Evolutionary conservation across 2,113 vertebrate species (phyloP).

Genomic region (Microcebus griseorufus): DNA sequence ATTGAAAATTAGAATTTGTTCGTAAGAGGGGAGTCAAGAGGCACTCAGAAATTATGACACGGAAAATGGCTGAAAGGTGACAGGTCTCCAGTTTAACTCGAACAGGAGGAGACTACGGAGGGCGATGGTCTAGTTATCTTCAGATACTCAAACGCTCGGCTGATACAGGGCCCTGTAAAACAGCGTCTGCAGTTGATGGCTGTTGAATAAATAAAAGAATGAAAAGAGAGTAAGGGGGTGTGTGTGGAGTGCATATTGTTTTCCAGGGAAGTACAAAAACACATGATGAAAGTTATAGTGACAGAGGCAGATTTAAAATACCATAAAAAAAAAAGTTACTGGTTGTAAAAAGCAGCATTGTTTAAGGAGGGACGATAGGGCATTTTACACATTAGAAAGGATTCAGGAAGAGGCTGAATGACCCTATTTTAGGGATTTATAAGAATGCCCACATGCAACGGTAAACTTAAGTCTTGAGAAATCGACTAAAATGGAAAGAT

Average conservation of each 20-base stretch:
- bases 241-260: not conserved
- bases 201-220: not conserved
- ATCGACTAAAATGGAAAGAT: not conserved
- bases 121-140: not conserved
- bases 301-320: not conserved
- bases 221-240: not conserved
- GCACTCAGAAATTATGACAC: slow-evolving; percentile 4
- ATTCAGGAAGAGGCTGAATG: not conserved
- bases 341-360: not conserved
- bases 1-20: not conserved
- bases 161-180: not conserved
- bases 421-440: no score
- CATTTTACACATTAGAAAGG: not conserved
- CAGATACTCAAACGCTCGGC: not conserved
- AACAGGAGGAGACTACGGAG: not conserved
- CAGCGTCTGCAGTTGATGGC: not conserved
- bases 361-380: not conserved
- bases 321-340: not conserved
- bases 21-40: not conserved
- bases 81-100: not conserved
- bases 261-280: not conserved
- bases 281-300: not conserved
- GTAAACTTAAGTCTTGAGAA: not conserved
- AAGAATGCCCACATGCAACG: not conserved
- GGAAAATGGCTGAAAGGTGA: not conserved